Evolutionary conservation across 2,888 invertebrate species (phyloP), one percentile per base, ranked within the genome.

Genomic region (Pinctada fucata): DNA sequence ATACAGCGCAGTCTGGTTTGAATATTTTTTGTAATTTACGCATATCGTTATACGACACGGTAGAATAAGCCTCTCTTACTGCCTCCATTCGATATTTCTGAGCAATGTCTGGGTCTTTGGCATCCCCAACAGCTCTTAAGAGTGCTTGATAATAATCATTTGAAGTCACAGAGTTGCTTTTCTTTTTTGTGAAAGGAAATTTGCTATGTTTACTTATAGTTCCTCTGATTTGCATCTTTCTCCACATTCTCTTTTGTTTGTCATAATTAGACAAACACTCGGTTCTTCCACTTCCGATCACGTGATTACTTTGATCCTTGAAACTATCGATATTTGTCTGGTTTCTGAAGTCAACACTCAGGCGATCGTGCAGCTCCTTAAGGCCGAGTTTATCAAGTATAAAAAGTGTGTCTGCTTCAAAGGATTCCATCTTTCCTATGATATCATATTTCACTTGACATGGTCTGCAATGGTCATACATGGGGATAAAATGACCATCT

Each of bases 391-490:
- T 74, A 1, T 83, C 58, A 2, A 86, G 50, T 8, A 87, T 76
- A 52, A 71, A 82, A 2, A 76, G 10, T 0, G 83, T 84, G 49
- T 87, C 87, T 70, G 85, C 81, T 68, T 79, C 75, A 6, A 85
- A 72, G 2, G 82, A 75, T 72, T 87, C 87, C 67, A 85, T 83
- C 70, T 85, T 85, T 3, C 85, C 87, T 8, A 87, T 86, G 10
- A 81, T 80, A 64, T 85, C 82, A 58, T 80, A 86, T 31, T 71
- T 72, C 6, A 85, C 65, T 5, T 73, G 66, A 75, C 87, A 87
- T 3, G 85, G 87, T 3, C 82, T 66, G 63, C 87, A 87, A 48
- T 85, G 85, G 47, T 83, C 83, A 47, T 76, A 83, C 73, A 82
- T 84, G 1, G 84, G 82, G 47, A 79, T 68, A 79, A 85, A 87